Evolutionary conservation across 2,113 vertebrate genomes (phyloP), one percentile per base, ranked within the genome.

Genomic region (Neotoma lepida): DNA sequence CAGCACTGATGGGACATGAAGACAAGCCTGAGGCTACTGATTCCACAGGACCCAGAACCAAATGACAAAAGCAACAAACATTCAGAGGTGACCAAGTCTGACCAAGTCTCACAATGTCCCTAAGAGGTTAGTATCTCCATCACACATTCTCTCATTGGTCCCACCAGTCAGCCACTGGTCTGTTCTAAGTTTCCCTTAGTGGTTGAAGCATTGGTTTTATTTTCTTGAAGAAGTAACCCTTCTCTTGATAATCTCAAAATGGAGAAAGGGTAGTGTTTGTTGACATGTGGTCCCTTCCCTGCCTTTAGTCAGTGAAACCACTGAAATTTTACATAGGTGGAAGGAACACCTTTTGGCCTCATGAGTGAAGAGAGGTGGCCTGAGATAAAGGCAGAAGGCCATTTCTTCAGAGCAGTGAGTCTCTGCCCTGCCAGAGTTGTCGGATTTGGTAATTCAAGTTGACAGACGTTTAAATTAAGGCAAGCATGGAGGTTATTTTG

Each of bases 391-490:
- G 22, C 14, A 30, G 35, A 39, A 4, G 46, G 18, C 51, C 26
- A 26, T 8, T 30, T 0, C 51, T 91, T 63, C n/a, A 58, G 80
- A 33, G 15, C 28, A 24, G 2, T 56, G 33, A 74, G 24, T 41
- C 5, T 1, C 58, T 84, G 66, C 61, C 56, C 58, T 49, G 6
- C 24, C 35, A 9, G 54, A 3, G 33, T 71, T 28, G 74, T 35
- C 90, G 54, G 14, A 35, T 80, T 71, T 66, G 82, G 91, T n/a
- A 22, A 73, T 74, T 66, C 33, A 89, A 9, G 54, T 73, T 54
- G 2, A 6, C 95, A 73, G 63, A 81, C n/a, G 39, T 90, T 97
- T 78, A 87, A 66, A 89, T 86, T 56, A 96, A 94, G 51, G 94
- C 46, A 35, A 76, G 12, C 39, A 54, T 28, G 76, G 88, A 90